Conservation (phyloP, 2,888 invertebrate genomes). For the Catonia carolina region DNA sequence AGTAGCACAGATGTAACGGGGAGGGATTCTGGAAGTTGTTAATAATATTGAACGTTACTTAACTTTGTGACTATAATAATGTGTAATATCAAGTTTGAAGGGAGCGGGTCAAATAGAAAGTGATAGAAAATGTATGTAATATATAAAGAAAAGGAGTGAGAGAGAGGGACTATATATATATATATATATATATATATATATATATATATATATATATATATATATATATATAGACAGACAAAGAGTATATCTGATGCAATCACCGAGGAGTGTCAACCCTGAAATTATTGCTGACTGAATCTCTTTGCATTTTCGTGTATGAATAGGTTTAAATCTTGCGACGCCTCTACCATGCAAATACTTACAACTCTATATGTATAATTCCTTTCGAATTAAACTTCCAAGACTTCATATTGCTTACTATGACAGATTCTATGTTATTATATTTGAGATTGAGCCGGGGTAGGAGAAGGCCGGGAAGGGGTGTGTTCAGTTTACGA, state of each 20-base stretch:
- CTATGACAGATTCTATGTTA: constrained; percentile 1
- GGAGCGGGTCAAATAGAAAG: neutral
- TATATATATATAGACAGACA: no score
- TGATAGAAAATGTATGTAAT: neutral
- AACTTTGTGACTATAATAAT: constrained; percentile 9
- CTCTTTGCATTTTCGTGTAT: constrained; percentile 3
- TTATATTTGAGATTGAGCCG: constrained; percentile 11
- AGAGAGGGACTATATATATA: neutral
- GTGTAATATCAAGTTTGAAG: constrained; percentile 4
- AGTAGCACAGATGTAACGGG: neutral
- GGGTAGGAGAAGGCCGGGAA: neutral
- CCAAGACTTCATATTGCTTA: constrained; percentile 7
- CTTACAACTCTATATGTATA: constrained; percentile 7
- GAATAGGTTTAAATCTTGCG: neutral
- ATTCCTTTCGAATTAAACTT: constrained; percentile 15
- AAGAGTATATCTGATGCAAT: constrained; percentile 5
- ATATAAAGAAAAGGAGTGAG: neutral
- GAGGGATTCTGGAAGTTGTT: neutral
- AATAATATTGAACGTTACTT: constrained; percentile 4
- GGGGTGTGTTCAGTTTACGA: neutral
- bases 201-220: no score
- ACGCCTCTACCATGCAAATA: constrained; percentile 5
- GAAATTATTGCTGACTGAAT: constrained; percentile 11
- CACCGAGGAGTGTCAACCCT: constrained; percentile 12
- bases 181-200: no score